Conservation (phyloP, 2,888 invertebrate species). For the Himalopsyche kuldschensis region DNA sequence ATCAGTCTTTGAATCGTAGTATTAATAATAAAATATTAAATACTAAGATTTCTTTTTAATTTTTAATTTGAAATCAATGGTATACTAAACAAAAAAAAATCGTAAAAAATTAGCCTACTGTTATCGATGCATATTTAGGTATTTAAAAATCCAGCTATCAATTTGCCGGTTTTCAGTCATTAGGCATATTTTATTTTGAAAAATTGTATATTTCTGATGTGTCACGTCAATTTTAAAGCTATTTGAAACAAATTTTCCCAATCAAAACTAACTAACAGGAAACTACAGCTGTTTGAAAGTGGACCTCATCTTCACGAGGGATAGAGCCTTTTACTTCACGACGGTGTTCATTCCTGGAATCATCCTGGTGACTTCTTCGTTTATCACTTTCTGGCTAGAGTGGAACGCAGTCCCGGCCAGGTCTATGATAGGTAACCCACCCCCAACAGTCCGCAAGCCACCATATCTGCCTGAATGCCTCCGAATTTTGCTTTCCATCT, state of each 20-base stretch:
- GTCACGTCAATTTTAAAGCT: background rate
- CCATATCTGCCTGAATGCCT: constrained; percentile 21
- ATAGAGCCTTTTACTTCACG: constrained; percentile 88
- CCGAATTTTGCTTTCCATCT: background rate
- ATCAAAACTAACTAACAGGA: constrained; percentile 55
- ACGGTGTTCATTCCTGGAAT: constrained; percentile 90
- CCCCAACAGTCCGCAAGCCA: background rate
- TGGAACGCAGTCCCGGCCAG: constrained; percentile 89
- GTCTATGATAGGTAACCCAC: constrained; percentile 78
- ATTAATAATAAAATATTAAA: too few relatives aligned
- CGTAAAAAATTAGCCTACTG: too few relatives aligned
- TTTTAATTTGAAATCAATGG: too few relatives aligned
- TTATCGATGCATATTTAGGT: too few relatives aligned
- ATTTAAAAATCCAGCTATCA: too few relatives aligned
- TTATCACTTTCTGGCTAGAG: constrained; percentile 88
- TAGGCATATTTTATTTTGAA: background rate
- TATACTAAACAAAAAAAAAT: too few relatives aligned
- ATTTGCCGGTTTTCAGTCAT: too few relatives aligned
- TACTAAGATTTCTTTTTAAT: too few relatives aligned
- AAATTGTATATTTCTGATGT: background rate
- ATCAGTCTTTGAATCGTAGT: too few relatives aligned
- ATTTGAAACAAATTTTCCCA: background rate
- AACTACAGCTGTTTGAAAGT: constrained; percentile 90
- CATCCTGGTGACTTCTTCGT: constrained; percentile 83
- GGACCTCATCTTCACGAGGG: constrained; percentile 83